Evolutionary conservation across 2,888 invertebrate species (phyloP).

Genomic region (Tetragonisca angustula): DNA sequence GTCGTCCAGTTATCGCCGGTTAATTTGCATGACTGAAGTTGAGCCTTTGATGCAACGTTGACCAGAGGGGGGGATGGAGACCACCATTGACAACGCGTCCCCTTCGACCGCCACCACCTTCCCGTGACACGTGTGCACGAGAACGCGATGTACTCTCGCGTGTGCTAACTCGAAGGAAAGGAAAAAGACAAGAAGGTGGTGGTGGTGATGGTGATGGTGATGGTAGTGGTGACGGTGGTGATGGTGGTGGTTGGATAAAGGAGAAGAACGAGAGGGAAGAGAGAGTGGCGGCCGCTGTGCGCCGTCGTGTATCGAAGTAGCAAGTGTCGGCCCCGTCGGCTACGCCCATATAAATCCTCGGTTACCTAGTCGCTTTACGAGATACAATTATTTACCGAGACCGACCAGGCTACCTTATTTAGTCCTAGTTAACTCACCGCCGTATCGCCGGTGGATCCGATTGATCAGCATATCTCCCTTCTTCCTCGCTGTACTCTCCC

Average conservation of each 20-base stretch:
- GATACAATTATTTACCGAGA: slow-evolving; percentile 78
- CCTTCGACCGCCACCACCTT: slow-evolving; percentile 33
- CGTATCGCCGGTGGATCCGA: slow-evolving; percentile 66
- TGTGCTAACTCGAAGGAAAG: slow-evolving; percentile 34
- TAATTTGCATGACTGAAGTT: slow-evolving; percentile 62
- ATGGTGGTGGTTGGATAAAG: slow-evolving; percentile 1
- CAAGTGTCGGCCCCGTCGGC: slow-evolving; percentile 77
- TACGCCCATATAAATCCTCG: slow-evolving; percentile 80
- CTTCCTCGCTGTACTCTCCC: background rate
- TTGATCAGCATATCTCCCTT: slow-evolving; percentile 69
- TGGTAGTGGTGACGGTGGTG: slow-evolving; percentile 11
- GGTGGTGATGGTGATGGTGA: slow-evolving; percentile 13
- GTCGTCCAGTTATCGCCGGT: slow-evolving; percentile 43
- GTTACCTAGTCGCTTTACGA: slow-evolving; percentile 78
- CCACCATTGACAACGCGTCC: slow-evolving; percentile 19
- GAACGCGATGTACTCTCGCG: slow-evolving; percentile 12
- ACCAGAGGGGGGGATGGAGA: slow-evolving; percentile 3
- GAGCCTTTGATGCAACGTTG: slow-evolving; percentile 54
- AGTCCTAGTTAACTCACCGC: slow-evolving; percentile 76
- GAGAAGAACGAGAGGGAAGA: slow-evolving; percentile 32
- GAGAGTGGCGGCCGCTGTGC: slow-evolving; percentile 51
- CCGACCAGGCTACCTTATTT: slow-evolving; percentile 75
- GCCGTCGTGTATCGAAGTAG: slow-evolving; percentile 69
- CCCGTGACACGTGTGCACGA: slow-evolving; percentile 64
- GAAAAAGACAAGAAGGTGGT: slow-evolving; percentile 29